A percentile compares a stretch with the other conserved stretches of the same genome.
phyloP scores from a whole-genome alignment of 1,140 invertebrate genomes.

The Gryon sp. region DNA sequence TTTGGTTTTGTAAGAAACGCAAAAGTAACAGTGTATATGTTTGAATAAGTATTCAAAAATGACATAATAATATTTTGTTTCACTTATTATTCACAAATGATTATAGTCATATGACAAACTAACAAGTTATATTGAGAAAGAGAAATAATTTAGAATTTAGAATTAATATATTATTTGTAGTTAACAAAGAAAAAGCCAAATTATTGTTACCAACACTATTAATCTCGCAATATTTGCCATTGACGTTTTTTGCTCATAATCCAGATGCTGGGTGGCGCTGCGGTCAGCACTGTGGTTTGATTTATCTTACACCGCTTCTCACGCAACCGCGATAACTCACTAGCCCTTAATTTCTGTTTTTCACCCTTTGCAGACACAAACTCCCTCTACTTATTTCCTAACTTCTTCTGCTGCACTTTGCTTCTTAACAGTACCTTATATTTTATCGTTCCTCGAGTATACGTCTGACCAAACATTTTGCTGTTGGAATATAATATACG shows the following conservation, averaged over 20 bases:
- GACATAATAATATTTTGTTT: too few species aligned
- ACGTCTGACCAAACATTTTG: slow-evolving; percentile 13
- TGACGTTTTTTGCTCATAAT: slow-evolving; percentile 60
- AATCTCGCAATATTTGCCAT: slow-evolving; percentile 56
- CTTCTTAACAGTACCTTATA: slow-evolving; percentile 29
- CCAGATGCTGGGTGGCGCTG: slow-evolving; percentile 58
- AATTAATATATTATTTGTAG: not conserved
- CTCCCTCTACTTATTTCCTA: slow-evolving; percentile 43
- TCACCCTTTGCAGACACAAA: slow-evolving; percentile 64
- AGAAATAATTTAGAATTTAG: not conserved
- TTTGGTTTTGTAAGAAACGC: too few species aligned
- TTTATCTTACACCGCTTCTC: slow-evolving; percentile 76
- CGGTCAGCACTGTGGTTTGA: slow-evolving; percentile 72
- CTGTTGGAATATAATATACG: slow-evolving; percentile 35
- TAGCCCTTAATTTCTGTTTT: slow-evolving; percentile 77
- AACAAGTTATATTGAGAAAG: too few species aligned
- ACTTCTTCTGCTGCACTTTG: slow-evolving; percentile 30
- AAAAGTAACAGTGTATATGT: too few species aligned
- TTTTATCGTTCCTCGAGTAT: slow-evolving; percentile 30
- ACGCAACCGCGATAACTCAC: slow-evolving; percentile 77
- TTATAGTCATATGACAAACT: too few species aligned
- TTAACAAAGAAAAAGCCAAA: slow-evolving; percentile 6
- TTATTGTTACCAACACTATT: slow-evolving; percentile 32
- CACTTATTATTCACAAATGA: too few species aligned
- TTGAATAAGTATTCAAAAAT: too few species aligned